Evolutionary conservation across 1,140 invertebrate species (phyloP).

Genomic region (Neodiprion fabricii): DNA sequence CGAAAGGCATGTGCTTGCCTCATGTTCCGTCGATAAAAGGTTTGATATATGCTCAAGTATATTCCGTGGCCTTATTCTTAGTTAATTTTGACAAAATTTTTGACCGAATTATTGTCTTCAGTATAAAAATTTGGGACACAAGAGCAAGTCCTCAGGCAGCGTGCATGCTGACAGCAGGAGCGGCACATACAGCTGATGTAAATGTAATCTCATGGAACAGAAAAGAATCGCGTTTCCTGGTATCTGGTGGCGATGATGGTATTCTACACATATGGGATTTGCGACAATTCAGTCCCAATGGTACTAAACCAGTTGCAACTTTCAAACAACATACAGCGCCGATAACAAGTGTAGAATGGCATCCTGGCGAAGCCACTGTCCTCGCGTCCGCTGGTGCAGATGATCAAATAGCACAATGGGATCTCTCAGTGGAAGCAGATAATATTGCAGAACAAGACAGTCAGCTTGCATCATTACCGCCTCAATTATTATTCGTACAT

Average conservation of each 20-base stretch:
- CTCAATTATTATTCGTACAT: slow-evolving; percentile 97
- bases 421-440: slow-evolving; percentile 90
- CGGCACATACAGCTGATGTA: slow-evolving; percentile 91
- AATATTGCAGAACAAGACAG: slow-evolving; percentile 67
- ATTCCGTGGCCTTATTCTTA: slow-evolving; percentile 2
- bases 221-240: slow-evolving; percentile 72
- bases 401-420: slow-evolving; percentile 97
- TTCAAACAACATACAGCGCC: slow-evolving; percentile 95
- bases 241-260: slow-evolving; percentile 92
- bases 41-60: slow-evolving; percentile 36
- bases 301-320: slow-evolving; percentile 78
- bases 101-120: slow-evolving; percentile 41
- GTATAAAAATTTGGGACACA: slow-evolving; percentile 90
- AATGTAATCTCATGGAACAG: slow-evolving; percentile 99
- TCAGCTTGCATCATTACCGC: slow-evolving; percentile 78
- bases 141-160: slow-evolving; percentile 84
- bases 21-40: slow-evolving; percentile 93
- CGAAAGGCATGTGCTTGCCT: slow-evolving; percentile 91
- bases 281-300: slow-evolving; percentile 80
- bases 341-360: slow-evolving; percentile 97
- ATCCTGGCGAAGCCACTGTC: slow-evolving; percentile 89
- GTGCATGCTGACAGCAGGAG: slow-evolving; percentile 87
- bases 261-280: slow-evolving; percentile 95
- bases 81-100: slow-evolving; percentile 13
- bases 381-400: slow-evolving; percentile 94